Percentiles rank a stretch among this genome's conserved stretches.
Conservation (phyloP, 1,140 invertebrate species). For the Sitobion miscanthi region DNA sequence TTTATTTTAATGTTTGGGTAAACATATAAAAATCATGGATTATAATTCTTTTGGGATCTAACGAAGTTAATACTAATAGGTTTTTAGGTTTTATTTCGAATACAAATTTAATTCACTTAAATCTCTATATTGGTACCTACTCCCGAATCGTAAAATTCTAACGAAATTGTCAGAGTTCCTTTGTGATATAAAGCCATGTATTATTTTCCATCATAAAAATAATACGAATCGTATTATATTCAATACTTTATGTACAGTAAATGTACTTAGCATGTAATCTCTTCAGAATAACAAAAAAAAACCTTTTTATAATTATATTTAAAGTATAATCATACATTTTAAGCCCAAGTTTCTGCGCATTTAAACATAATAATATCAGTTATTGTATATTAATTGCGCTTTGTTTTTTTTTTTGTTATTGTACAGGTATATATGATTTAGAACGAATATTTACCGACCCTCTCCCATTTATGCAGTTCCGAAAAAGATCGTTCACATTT, state of each 20-base stretch:
- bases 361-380: too few species aligned
- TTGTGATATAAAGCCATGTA: neutral
- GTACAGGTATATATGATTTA: too few species aligned
- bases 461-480: too few species aligned
- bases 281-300: too few species aligned
- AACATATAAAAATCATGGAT: neutral
- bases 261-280: neutral
- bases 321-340: too few species aligned
- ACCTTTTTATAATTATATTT: too few species aligned
- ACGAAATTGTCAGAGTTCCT: neutral
- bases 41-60: neutral
- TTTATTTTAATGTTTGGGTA: neutral
- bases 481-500: too few species aligned
- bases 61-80: neutral
- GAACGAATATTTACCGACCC: too few species aligned
- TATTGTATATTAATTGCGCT: too few species aligned
- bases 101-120: neutral
- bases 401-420: too few species aligned
- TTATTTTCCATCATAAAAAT: neutral
- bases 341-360: too few species aligned
- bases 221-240: neutral
- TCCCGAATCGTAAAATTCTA: neutral
- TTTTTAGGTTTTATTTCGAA: neutral
- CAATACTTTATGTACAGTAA: neutral
- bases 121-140: neutral